Base-by-base conservation (phyloP, 2,113 vertebrate genomes). In the Cichladusa arquata region DNA sequence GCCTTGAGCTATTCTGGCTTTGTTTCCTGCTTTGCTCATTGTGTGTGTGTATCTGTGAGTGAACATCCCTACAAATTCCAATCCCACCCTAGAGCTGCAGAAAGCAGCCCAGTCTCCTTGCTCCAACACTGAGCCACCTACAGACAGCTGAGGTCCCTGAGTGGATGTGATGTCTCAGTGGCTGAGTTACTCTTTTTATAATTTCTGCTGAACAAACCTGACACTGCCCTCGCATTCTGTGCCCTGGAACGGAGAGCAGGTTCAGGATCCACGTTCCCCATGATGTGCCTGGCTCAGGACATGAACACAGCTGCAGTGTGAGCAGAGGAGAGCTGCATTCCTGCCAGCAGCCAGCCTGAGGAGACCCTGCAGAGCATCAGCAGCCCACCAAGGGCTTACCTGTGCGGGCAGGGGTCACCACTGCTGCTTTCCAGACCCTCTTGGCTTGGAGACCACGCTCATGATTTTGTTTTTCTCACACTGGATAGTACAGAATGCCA, bases 1-100 rank as follows among this genome's bases (percentile, higher is more conserved):
- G 94, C 93, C 94, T 83, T 86, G 84, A 94, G 92, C 93, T 70
- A 17, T 97, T 92, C 58, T 95, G 93, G 93, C 87, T 92, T 90
- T 8, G 42, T 85, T 95, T 93, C 90, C 72, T 66, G 47, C 92
- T 90, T 92, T 94, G 61, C 90, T 93, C 64, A 3, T 50, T 66
- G 85, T 31, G 3, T 58, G 53, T 82, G 71, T 62, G 79, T 73
- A 29, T 72, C 60, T 86, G 33, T 86, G 76, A 71, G 54, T n/a
- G 64, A 22, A 19, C 71, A 66, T 29, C 86, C 44, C 26, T 40
- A 24, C 67, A 45, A 40, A 36, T 15, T 34, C 70, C 62, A 36
- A 90, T 91, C 34, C 34, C 67, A 24, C 8, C 50, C 74, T 33
- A 11, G 79, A 70, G 71, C 92, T 88, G 84, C 31, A 34, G 81